Evolutionary conservation across 2,113 vertebrate genomes (phyloP).

Genomic region (Amblyopsis rosae): DNA sequence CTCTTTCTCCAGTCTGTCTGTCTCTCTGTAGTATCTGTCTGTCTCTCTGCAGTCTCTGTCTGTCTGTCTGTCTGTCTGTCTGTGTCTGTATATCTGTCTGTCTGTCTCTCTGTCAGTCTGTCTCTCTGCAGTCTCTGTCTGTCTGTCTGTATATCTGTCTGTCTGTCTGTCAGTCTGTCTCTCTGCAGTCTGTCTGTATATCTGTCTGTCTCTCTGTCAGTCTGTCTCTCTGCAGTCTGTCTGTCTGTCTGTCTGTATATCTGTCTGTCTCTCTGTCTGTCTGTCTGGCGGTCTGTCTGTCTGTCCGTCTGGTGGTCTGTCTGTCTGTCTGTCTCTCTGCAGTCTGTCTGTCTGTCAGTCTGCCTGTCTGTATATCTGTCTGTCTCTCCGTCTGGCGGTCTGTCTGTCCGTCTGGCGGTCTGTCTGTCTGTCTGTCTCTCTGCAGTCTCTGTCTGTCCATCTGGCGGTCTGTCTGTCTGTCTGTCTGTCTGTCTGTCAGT

Average conservation of each 20-base stretch:
- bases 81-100: background rate
- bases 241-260: background rate
- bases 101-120: conserved; percentile 19
- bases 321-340: conserved; percentile 3
- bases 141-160: conserved; percentile 17
- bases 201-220: conserved; percentile 17
- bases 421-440: conserved; percentile 48
- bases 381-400: too few species aligned
- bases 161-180: too few species aligned
- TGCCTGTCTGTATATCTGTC: background rate
- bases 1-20: conserved; percentile 28
- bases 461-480: too few species aligned
- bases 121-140: background rate
- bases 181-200: background rate
- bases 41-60: background rate
- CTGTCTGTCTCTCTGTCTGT: too few species aligned
- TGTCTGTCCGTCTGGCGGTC: conserved; percentile 38
- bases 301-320: conserved; percentile 18
- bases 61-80: too few species aligned
- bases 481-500: background rate
- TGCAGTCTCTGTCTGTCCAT: background rate
- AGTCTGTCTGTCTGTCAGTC: background rate
- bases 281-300: conserved; percentile 12
- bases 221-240: background rate
- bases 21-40: background rate